phyloP scores from a whole-genome alignment of 2,888 invertebrate genomes.

The Nemapogon koenigi region DNA sequence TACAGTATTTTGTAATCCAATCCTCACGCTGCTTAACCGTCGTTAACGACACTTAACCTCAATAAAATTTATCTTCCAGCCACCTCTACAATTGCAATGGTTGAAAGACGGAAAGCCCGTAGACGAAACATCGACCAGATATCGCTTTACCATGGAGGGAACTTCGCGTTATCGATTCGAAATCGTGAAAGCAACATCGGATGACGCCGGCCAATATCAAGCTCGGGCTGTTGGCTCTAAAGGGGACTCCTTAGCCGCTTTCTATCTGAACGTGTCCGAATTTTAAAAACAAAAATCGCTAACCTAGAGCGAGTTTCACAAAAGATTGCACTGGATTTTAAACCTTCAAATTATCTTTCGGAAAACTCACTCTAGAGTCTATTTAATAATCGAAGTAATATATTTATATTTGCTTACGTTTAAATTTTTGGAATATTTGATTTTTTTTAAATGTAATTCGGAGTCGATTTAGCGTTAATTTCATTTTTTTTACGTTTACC shows the following conservation, averaged over 20 bases:
- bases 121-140: conserved; percentile 77
- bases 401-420: too few relatives aligned
- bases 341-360: too few relatives aligned
- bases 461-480: conserved; percentile 47
- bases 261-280: conserved; percentile 81
- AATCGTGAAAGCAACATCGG: conserved; percentile 74
- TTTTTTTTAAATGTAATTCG: conserved; percentile 51
- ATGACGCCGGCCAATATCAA: conserved; percentile 88
- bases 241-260: conserved; percentile 83
- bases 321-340: too few relatives aligned
- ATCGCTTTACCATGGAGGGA: conserved; percentile 83
- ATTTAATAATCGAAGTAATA: too few relatives aligned
- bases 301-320: too few relatives aligned
- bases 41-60: too few relatives aligned
- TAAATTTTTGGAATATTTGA: conserved; percentile 37
- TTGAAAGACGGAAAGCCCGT: conserved; percentile 91
- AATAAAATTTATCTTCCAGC: conserved; percentile 34
- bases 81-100: conserved; percentile 79
- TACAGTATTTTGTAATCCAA: too few relatives aligned
- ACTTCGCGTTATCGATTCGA: conserved; percentile 80
- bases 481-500: conserved; percentile 41
- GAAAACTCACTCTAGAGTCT: too few relatives aligned
- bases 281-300: too few relatives aligned
- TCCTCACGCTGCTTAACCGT: too few relatives aligned
- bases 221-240: conserved; percentile 86